Evolutionary conservation across 2,888 invertebrate genomes (phyloP).

Genomic region (Thymelicus acteon): DNA sequence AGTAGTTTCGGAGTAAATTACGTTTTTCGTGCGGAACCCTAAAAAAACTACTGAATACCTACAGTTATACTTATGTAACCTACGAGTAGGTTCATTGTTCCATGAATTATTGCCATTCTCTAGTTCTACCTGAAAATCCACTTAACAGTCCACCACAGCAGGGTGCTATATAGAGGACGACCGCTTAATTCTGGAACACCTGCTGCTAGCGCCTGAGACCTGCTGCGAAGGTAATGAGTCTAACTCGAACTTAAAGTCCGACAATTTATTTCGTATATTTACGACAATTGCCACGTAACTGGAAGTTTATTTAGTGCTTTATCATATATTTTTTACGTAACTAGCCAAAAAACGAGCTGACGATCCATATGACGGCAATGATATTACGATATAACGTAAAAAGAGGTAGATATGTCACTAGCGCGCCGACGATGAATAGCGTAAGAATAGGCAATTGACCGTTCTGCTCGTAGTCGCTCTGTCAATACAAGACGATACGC

Average conservation of each 20-base stretch:
- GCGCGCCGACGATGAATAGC: no score
- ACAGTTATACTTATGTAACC: no score
- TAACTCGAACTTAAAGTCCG: neutral
- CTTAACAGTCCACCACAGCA: conserved; percentile 43
- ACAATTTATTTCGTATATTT: conserved; percentile 1
- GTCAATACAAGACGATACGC: no score
- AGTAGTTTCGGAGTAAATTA: no score
- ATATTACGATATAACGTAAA: no score
- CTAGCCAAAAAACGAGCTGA: no score
- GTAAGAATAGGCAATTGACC: no score
- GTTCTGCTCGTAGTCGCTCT: no score
- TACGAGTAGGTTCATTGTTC: neutral
- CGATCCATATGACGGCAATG: no score
- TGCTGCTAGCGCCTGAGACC: neutral
- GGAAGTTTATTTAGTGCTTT: neutral
- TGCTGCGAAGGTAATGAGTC: conserved; percentile 4
- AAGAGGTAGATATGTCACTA: no score
- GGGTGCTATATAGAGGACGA: conserved; percentile 16
- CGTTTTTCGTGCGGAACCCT: no score
- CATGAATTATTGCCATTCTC: neutral
- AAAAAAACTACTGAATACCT: no score
- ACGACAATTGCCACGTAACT: neutral
- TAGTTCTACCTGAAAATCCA: conserved; percentile 46
- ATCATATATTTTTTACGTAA: neutral
- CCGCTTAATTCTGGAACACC: conserved; percentile 12